Evolutionary conservation across 1,140 invertebrate species (phyloP).

Genomic region (Diachasma alloeum): DNA sequence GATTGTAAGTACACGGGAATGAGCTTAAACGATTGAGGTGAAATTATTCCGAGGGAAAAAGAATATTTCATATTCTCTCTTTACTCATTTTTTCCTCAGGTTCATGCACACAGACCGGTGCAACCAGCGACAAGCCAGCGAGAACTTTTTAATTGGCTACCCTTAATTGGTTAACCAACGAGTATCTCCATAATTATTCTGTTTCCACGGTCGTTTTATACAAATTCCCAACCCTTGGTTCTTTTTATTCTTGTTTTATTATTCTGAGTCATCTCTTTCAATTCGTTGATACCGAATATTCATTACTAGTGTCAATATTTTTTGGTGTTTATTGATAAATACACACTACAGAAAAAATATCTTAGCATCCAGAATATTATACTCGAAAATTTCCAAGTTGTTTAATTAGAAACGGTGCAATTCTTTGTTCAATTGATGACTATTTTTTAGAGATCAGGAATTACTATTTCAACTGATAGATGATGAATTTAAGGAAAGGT

Average conservation of each 20-base stretch:
- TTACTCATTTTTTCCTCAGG: constrained; percentile 1
- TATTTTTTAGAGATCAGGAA: no score
- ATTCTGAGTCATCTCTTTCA: neutral
- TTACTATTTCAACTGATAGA: no score
- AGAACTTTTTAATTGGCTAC: constrained; percentile 65
- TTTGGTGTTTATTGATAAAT: neutral
- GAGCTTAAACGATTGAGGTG: neutral
- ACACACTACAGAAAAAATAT: neutral
- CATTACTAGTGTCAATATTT: neutral
- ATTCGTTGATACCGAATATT: neutral
- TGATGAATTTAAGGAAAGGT: no score
- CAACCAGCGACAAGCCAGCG: constrained; percentile 43
- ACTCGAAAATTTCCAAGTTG: no score
- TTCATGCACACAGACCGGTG: constrained; percentile 13
- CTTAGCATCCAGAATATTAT: no score
- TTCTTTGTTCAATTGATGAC: no score
- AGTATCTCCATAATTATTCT: constrained; percentile 62
- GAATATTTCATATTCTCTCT: constrained; percentile 3
- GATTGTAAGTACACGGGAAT: neutral
- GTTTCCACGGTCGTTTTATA: constrained; percentile 44
- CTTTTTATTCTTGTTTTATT: constrained; percentile 12
- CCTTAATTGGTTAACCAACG: constrained; percentile 62
- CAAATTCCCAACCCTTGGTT: neutral
- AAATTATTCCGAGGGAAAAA: constrained; percentile 9
- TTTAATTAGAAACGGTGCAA: no score